Base-by-base conservation (phyloP, 37 sponge, comb jelly and placozoan species). In the Aplysina aerophoba region DNA sequence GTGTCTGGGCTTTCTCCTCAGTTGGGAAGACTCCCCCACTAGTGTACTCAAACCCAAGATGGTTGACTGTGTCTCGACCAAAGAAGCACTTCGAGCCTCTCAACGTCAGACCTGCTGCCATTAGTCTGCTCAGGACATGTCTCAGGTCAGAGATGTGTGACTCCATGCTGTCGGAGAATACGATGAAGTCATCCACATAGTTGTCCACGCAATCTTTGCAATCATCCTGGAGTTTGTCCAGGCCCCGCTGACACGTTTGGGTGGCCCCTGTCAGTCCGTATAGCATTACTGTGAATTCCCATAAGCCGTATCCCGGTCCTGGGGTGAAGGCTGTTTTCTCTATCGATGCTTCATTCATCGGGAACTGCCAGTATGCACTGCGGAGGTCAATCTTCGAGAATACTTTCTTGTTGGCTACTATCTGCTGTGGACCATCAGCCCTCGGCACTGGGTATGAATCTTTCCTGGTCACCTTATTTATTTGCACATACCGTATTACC, bases 361-460 rank as follows among this genome's bases (percentile, higher is more conserved):
- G 30, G 31, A 71, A 71, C 33, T 71, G 72, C 72, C 72, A 71
- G 27, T 71, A 71, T 71, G 72, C 72, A 71, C 72, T 71, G 2
- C 30, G 30, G 72, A 71, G 72, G 35, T 71, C 72, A 27, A 71
- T 25, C 33, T 71, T 71, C 15, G 30, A 71, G 5, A 71, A 28
- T 1, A 71, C 36, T 24, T 71, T 71, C 31, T 28, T 71, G 24
- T 27, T 71, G 36, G 72, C 30, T 28, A 71, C 14, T 5, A 37
- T 71, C 72, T 30, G 72, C 33, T 71, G 72, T 34, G 30, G 72
- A 2, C 72, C 72, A 71, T 71, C 72, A 19, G 33, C 72, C 33
- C 72, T 37, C 36, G 1, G 72, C 72, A 71, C 72, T 4, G 50
- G 50, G 6, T 44, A 44, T 44, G 50, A 44, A 8, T 44, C 50